phyloP scores from a whole-genome alignment of 2,113 vertebrate genomes.

The Philantomba maxwellii region DNA sequence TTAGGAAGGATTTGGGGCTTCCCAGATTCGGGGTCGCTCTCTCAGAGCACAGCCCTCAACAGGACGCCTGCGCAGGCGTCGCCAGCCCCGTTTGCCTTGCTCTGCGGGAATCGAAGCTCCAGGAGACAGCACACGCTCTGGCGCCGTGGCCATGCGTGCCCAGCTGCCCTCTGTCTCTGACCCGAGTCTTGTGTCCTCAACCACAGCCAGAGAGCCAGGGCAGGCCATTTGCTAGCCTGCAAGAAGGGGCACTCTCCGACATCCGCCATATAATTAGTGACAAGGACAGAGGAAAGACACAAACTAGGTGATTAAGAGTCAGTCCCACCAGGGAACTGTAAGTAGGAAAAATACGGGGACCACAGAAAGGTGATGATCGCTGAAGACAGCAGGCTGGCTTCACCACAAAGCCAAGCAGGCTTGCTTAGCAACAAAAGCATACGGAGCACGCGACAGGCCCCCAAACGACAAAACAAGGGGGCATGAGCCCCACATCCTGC shows the following conservation, averaged over 20 bases:
- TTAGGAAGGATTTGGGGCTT: not conserved
- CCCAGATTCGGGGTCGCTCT: not conserved
- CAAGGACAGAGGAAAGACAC: not conserved
- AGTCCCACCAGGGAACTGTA: not conserved
- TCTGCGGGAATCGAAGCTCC: not conserved
- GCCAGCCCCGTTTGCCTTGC: not conserved
- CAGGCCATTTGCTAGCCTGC: not conserved
- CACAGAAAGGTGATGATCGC: not conserved
- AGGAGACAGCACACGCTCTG: fast-evolving
- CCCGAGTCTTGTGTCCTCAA: not conserved
- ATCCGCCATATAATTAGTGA: not conserved
- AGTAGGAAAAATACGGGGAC: not conserved
- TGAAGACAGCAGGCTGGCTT: not conserved
- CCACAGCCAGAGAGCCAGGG: not conserved
- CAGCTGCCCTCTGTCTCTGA: not conserved
- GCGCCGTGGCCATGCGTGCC: fast-evolving
- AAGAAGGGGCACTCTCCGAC: not conserved
- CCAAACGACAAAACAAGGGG: not conserved
- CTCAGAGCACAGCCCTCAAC: not conserved
- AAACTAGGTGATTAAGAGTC: not conserved
- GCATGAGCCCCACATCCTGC: not conserved
- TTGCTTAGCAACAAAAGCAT: not conserved
- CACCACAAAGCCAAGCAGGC: not conserved
- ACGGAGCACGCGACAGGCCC: not conserved
- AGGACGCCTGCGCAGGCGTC: fast-evolving